phyloP scores from a whole-genome alignment of 2,797 vertebrate species.

The Tadarida brasiliensis region DNA sequence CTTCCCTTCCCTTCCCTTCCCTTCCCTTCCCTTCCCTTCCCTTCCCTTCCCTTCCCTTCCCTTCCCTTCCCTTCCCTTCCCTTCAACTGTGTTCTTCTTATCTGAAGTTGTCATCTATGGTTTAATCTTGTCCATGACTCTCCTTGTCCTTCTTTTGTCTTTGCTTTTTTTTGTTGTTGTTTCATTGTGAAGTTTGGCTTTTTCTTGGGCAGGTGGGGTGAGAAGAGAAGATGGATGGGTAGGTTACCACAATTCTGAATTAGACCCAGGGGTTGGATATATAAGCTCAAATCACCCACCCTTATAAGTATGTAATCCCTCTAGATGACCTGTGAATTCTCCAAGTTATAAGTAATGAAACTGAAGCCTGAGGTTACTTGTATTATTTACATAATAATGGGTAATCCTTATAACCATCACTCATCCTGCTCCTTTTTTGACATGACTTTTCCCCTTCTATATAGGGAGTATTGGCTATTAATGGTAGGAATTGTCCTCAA shows the following conservation, averaged over 20 bases:
- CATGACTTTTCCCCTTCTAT: background rate
- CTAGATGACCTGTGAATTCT: background rate
- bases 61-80: no score
- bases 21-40: no score
- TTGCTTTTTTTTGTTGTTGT: background rate
- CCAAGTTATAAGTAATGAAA: background rate
- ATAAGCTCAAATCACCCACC: background rate
- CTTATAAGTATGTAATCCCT: background rate
- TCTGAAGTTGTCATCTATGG: background rate
- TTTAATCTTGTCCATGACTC: background rate
- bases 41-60: fast-evolving
- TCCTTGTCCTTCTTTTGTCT: background rate
- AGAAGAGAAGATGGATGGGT: background rate
- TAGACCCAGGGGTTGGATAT: background rate
- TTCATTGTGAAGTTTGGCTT: background rate
- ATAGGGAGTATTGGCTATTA: background rate
- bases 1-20: no score
- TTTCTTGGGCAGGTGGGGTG: background rate
- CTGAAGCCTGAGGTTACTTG: background rate
- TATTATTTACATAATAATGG: background rate
- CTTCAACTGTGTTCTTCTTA: background rate
- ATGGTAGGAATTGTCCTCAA: background rate
- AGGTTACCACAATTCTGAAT: background rate
- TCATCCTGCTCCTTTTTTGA: background rate
- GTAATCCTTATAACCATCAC: background rate